Conservation (phyloP, 2,113 vertebrate genomes). For the Calidris pugnax region DNA sequence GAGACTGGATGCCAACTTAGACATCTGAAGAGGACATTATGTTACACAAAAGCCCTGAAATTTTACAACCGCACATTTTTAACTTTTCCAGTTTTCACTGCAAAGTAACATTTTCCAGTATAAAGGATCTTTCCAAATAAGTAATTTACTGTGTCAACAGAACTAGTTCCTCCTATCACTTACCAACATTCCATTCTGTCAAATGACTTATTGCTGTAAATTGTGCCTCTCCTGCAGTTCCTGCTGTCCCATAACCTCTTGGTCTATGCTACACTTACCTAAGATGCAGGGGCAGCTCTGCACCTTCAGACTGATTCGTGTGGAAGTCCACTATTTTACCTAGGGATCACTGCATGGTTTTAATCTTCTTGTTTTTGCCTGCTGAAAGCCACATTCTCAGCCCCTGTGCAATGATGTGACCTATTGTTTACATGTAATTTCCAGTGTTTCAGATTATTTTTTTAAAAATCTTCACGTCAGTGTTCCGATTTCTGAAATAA, state of each 20-base stretch:
- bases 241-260: neutral
- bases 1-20: neutral
- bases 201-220: neutral
- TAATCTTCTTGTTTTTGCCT: neutral
- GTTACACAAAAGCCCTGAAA: neutral
- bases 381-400: neutral
- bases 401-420: neutral
- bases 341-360: neutral
- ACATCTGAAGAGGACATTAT: neutral
- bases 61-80: neutral
- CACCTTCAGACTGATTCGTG: neutral
- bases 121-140: neutral
- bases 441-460: neutral
- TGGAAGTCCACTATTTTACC: neutral
- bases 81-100: neutral
- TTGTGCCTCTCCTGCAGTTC: neutral
- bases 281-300: rapidly evolving
- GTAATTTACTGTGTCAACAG: neutral
- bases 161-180: neutral
- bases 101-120: neutral
- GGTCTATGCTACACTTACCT: neutral
- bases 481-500: neutral
- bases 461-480: rapidly evolving
- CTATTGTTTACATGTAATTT: neutral
- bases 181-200: neutral